Percentiles rank a stretch among this genome's conserved stretches.
phyloP scores from a whole-genome alignment of 1,140 invertebrate species.

The Armadillidium nasatum region DNA sequence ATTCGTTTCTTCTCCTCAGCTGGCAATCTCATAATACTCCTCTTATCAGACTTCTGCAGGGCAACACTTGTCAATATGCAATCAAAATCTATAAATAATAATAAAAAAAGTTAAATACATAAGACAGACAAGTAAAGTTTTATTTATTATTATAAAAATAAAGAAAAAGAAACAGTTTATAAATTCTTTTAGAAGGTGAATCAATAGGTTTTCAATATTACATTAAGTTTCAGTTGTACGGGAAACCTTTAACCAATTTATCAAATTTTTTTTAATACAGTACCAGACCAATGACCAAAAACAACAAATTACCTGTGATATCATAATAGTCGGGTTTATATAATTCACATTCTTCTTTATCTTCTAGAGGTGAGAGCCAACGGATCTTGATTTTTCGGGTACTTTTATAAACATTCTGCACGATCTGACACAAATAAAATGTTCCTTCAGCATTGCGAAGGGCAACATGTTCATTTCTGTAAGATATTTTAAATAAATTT shows the following conservation, averaged over 20 bases:
- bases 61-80: conserved; percentile 80
- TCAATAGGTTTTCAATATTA: too few relatives aligned
- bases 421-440: conserved; percentile 84
- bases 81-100: conserved; percentile 68
- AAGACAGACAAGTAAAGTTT: too few relatives aligned
- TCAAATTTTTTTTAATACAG: too few relatives aligned
- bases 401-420: conserved; percentile 83
- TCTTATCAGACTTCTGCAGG: conserved; percentile 63
- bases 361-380: conserved; percentile 69
- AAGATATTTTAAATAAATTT: conserved; percentile 47
- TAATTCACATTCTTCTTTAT: conserved; percentile 60
- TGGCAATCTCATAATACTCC: conserved; percentile 65
- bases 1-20: conserved; percentile 68
- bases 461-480: conserved; percentile 81
- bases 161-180: too few relatives aligned
- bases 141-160: too few relatives aligned
- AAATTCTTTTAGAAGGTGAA: too few relatives aligned
- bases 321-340: conserved; percentile 89
- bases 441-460: conserved; percentile 80
- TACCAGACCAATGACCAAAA: background rate
- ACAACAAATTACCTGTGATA: conserved; percentile 60
- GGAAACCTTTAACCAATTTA: too few relatives aligned
- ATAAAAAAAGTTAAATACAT: background rate
- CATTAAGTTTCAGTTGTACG: too few relatives aligned
- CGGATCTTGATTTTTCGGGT: conserved; percentile 77